These are phyloP conservation scores for Carapus acus DNA, from an alignment of 2,797 vertebrate genomes.

Conservation along the genomic window DNA sequence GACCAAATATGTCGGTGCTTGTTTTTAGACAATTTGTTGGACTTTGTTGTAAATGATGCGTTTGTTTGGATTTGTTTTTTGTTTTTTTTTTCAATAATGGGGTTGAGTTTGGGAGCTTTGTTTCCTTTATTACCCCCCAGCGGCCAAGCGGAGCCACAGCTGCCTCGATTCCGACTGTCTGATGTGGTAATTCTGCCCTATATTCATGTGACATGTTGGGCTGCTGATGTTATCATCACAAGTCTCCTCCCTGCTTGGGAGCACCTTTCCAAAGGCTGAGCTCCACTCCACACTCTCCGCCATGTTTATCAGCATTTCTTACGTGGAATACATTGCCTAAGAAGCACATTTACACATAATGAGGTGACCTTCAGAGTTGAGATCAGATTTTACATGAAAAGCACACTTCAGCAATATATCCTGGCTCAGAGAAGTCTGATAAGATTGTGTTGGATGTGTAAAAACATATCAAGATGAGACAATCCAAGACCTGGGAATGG, in stretches of 20 bases:
- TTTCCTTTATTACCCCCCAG: background rate
- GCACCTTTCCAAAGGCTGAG: conserved; percentile 34
- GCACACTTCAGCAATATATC: conserved; percentile 32
- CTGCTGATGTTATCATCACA: conserved; percentile 27
- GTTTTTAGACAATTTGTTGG: no score
- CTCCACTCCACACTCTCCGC: conserved; percentile 33
- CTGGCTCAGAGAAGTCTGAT: conserved; percentile 27
- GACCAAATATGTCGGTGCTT: no score
- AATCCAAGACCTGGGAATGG: conserved; percentile 20
- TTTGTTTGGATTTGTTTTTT: no score
- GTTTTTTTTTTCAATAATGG: no score
- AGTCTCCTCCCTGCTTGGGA: conserved; percentile 26
- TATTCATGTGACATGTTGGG: conserved; percentile 3
- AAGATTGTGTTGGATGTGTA: conserved; percentile 31
- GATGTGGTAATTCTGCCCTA: conserved; percentile 9
- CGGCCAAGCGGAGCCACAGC: background rate
- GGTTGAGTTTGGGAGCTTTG: no score
- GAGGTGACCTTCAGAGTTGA: conserved; percentile 49
- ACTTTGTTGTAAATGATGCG: no score
- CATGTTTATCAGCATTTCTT: conserved; percentile 44
- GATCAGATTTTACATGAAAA: conserved; percentile 46
- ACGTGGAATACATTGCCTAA: conserved; percentile 54
- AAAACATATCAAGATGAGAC: conserved; percentile 35
- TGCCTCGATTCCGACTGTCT: conserved; percentile 2
- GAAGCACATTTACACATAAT: conserved; percentile 49